Percentiles rank a stretch among this genome's conserved stretches.
Conservation (phyloP, 2,797 vertebrate species). For the Todus mexicanus region DNA sequence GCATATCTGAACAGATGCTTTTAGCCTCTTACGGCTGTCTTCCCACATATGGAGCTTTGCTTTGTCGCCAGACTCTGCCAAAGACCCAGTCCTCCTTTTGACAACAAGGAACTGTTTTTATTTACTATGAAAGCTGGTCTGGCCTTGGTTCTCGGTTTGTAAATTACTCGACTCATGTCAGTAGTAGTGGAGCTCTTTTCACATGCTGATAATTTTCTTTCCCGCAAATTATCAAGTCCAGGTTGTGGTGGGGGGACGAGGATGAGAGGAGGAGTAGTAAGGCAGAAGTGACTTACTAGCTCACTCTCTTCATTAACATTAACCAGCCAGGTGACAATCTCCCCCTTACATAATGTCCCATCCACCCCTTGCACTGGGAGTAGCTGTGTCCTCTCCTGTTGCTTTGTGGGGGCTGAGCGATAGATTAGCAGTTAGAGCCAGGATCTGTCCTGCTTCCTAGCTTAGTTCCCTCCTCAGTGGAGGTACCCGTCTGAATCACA, state of each 20-base stretch:
- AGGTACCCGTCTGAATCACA: not conserved
- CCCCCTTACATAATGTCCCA: not conserved
- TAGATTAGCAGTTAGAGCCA: not conserved
- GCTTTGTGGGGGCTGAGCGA: not conserved
- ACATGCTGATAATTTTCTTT: not conserved
- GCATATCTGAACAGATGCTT: not conserved
- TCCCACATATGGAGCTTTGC: slow-evolving; percentile 22
- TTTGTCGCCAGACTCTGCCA: slow-evolving; percentile 44
- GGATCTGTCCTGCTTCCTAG: not conserved
- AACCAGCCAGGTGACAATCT: not conserved
- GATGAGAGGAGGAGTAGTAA: not conserved
- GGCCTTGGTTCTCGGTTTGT: not conserved
- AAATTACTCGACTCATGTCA: not conserved
- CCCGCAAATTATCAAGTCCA: not conserved
- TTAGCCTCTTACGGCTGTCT: not conserved
- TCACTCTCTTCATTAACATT: not conserved
- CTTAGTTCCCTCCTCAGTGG: not conserved
- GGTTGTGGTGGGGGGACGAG: not conserved
- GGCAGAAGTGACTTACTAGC: not conserved
- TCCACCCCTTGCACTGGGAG: not conserved
- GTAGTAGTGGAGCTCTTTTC: not conserved
- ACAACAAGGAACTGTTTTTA: slow-evolving; percentile 47
- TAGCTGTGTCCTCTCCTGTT: not conserved
- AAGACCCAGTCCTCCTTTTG: slow-evolving; percentile 8
- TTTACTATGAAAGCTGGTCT: slow-evolving; percentile 35